Evolutionary conservation across 2,888 invertebrate genomes (phyloP).

Genomic region (Cheilosia grossa): DNA sequence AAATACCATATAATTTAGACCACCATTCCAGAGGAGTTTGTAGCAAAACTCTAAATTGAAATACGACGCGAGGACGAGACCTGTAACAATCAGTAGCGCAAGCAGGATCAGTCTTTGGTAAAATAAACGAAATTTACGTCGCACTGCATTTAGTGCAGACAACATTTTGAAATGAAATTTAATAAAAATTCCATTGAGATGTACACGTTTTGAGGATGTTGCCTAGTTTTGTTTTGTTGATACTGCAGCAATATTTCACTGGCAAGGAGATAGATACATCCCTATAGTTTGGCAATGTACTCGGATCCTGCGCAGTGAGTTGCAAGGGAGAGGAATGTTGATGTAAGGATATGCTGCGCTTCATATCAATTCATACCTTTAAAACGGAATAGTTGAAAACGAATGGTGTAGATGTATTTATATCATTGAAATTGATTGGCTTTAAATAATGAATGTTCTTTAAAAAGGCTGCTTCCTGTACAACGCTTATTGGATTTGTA

Average conservation of each 20-base stretch:
- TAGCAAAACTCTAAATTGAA: slow-evolving; percentile 82
- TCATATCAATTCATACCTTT: not conserved
- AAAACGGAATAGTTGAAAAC: not conserved
- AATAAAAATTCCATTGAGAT: slow-evolving; percentile 50
- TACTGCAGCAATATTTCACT: slow-evolving; percentile 13
- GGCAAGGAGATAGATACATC: slow-evolving; percentile 13
- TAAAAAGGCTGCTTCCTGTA: too few relatives aligned
- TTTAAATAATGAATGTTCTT: not conserved
- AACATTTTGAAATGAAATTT: slow-evolving; percentile 77
- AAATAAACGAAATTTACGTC: slow-evolving; percentile 80
- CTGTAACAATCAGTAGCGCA: slow-evolving; percentile 78
- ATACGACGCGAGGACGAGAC: slow-evolving; percentile 80
- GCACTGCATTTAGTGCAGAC: slow-evolving; percentile 77
- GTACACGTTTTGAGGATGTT: slow-evolving; percentile 1
- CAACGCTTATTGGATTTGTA: too few relatives aligned
- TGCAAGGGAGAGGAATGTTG: not conserved
- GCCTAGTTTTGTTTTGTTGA: slow-evolving; percentile 62
- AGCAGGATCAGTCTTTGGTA: slow-evolving; percentile 79
- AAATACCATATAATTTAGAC: slow-evolving; percentile 80
- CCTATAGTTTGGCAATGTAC: slow-evolving; percentile 28
- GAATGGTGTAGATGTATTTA: not conserved
- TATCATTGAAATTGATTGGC: not conserved
- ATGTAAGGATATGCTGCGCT: slow-evolving; percentile 1
- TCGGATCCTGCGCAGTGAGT: slow-evolving; percentile 53
- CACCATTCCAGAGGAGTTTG: slow-evolving; percentile 80